Conservation (phyloP, 2,888 invertebrate genomes). For the Paralinhomoeus sp. region DNA sequence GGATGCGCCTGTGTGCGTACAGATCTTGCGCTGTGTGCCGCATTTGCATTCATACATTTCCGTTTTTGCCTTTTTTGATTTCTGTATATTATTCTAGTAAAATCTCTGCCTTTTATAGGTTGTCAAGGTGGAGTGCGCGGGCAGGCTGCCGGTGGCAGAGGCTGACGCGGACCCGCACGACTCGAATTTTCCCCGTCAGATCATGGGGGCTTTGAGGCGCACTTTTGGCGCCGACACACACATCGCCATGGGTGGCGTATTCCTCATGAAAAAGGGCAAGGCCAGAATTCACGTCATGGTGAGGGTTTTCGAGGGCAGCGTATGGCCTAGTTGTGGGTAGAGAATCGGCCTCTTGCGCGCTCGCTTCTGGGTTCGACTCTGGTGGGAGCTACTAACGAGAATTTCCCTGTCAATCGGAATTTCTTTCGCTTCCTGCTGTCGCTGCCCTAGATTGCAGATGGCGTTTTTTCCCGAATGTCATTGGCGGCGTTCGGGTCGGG, state of each 20-base stretch:
- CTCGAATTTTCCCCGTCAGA: constrained; percentile 27
- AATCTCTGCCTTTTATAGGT: constrained; percentile 1
- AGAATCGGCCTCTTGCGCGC: no score
- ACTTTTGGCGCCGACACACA: constrained; percentile 15
- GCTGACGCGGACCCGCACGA: no score
- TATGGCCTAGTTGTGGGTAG: no score
- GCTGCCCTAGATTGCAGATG: no score
- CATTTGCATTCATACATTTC: not conserved
- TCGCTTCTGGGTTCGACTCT: no score
- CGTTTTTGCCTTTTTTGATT: not conserved
- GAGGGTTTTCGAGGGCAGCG: no score
- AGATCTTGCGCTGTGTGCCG: not conserved
- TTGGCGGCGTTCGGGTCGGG: no score
- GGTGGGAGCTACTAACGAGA: no score
- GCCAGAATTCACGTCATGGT: constrained; percentile 78
- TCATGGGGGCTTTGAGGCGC: constrained; percentile 20
- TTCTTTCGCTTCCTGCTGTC: no score
- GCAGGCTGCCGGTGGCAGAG: constrained; percentile 23
- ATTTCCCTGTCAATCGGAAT: no score
- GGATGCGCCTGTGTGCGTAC: not conserved
- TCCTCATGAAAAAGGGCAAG: constrained; percentile 55
- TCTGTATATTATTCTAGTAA: not conserved
- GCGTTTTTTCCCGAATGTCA: no score
- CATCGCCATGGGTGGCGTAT: constrained; percentile 66
- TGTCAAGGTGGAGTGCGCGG: constrained; percentile 18